Evolutionary conservation across 2,113 vertebrate genomes (phyloP), one percentile per base, ranked within the genome.

Genomic region (Genyomyrus donnyi): DNA sequence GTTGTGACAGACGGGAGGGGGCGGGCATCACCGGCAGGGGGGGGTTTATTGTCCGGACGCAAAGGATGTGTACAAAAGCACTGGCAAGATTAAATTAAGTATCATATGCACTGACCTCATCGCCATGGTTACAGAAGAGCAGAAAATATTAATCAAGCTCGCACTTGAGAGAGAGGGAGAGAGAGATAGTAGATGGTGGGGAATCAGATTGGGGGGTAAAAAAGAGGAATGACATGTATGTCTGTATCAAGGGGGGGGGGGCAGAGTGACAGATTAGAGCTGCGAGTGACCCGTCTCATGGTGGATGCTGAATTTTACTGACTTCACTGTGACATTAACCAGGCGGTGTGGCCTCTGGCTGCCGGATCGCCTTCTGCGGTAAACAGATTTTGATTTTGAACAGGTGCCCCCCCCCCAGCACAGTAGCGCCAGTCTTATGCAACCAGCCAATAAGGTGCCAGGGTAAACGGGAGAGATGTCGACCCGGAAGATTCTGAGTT

Each of bases 81-180:
- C 96, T 94, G 96, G 96, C 96, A 98, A 99, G 97, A 99, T 99
- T 99, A 98, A 99, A 99, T 99, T 99, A 99, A 99, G 98, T 98
- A 99, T 99, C 98, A 98, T 99, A 98, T 98, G 97, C 97, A 97
- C 1, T 1, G 98, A 98, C 98, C 98, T 97, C 96, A 99, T 99
- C 97, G 97, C 97, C 97, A 99, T 99, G 98, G 98, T 98, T 98
- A 99, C 98, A 93, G 96, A 97, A 98, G 95, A 98, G 97, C 94
- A 94, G 97, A 97, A 98, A 99, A 98, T 99, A 98, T 98, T 98
- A 98, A 99, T 98, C 97, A 99, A 98, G 97, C 95, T 96, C 95
- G 94, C 91, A 95, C 93, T 93, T 92, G 95, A 95, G 94, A 77
- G 92, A 90, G 91, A 94, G 91, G 58, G 58, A 66, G 53, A 93